Evolutionary conservation across 1,140 invertebrate species (phyloP), one percentile per base, ranked within the genome.

Genomic region (Frieseomelitta varia): DNA sequence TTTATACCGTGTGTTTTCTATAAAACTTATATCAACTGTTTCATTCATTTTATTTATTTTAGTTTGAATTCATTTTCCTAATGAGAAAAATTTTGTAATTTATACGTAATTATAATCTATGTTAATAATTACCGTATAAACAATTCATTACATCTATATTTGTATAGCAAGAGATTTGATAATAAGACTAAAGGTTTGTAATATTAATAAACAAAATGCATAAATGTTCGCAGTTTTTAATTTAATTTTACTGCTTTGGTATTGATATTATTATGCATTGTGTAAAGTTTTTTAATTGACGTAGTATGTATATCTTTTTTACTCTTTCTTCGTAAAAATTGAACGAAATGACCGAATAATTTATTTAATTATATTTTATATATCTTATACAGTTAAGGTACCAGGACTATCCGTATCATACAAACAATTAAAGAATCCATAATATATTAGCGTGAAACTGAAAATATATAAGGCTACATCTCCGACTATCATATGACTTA

Each of bases 381-480:
- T 47, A 75, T 30, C 12, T 47, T 56, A 67, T n/a, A 67, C 47
- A 56, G 63, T 81, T 58, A 55, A 53, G 71, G 27, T 53, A 55
- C 17, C 27, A 80, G 27, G 1, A 86, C 74, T 53, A 21, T 63
- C 3, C 12, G 24, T 27, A 53, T 76, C n/a, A 3, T 65, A n/a
- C 15, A 75, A 74, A 55, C n/a, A 86, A 39, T 87, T 73, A 63
- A n/a, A 85, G 30, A 55, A 21, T 14, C 15, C 27, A 55, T 84
- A 88, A 58, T 85, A 84, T 51, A 91, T 85, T 6, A 91, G 55
- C 2, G 85, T 80, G 69, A 89, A 92, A 67, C 84, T 90, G 39
- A 92, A 89, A 65, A 91, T 84, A 21, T 91, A 92, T 15, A 92
- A 73, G 61, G 87, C 55, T 53, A 91, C 85, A 74, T 91, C 91